Evolutionary conservation across 2,797 vertebrate genomes (phyloP), one percentile per base, ranked within the genome.

Genomic region (Propithecus perrieri): DNA sequence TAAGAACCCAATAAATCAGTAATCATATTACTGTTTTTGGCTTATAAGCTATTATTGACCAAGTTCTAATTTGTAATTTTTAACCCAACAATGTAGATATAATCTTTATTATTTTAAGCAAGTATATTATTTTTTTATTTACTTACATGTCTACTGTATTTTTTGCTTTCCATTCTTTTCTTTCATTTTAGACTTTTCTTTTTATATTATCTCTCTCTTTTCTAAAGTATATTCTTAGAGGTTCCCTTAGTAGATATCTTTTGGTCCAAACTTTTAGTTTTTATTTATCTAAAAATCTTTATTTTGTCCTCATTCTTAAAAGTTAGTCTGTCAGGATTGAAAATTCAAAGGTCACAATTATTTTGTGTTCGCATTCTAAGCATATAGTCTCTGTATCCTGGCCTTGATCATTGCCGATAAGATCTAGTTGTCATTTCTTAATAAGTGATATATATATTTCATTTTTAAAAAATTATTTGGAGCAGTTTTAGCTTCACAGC

Each of bases 231-330:
- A 28, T 65, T 43, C 38, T 89, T 88, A 33, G 63, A 67, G 43
- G 43, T 88, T 94, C 30, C 78, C 92, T 80, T 69, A 24, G 46
- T 33, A 61, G 8, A 38, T 35, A 35, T 67, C 20, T 71, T 71
- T 41, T 71, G 35, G 20, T 78, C 9, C 17, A 81, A 33, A 43
- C 76, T 35, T 76, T 72, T 12, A n/a, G 35, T 84, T 84, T 78
- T 88, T 88, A 59, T 65, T 85, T 69, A 48, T 85, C 53, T 85
- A 41, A 92, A 85, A 85, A 11, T 33, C 48, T 93, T 85, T 83
- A 55, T 78, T 90, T 96, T 72, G 55, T 48, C 17, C 28, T 79
- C 24, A 78, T 88, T 87, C 35, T 83, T 88, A 88, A 50, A 43
- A 61, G 12, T n/a, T 80, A 63, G 43, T 88, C 53, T 53, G 30